Conservation (phyloP, 2,113 vertebrate species). For the Eublepharis macularius region DNA sequence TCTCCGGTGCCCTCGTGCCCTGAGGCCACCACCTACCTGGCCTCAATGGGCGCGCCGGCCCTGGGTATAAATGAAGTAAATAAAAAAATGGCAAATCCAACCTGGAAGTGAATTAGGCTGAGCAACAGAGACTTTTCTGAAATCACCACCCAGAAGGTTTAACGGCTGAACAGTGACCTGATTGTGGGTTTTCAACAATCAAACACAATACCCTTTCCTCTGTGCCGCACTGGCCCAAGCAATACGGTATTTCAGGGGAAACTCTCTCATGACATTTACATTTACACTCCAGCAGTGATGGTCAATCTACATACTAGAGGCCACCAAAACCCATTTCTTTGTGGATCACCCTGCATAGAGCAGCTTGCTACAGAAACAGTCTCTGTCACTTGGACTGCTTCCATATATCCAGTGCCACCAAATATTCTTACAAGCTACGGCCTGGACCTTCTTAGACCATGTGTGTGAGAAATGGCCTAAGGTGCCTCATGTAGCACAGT, state of each 20-base stretch:
- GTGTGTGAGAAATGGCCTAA: background rate
- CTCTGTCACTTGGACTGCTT: background rate
- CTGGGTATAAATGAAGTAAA: background rate
- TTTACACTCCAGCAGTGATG: background rate
- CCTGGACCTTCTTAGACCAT: no score
- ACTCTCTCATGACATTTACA: background rate
- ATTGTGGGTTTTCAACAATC: background rate
- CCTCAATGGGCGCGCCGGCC: no score
- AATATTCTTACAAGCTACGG: background rate
- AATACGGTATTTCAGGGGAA: background rate
- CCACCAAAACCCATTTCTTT: background rate
- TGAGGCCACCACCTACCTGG: no score
- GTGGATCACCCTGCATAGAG: background rate
- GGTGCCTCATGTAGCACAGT: no score
- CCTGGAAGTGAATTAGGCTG: background rate
- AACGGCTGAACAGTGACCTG: background rate
- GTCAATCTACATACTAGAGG: background rate
- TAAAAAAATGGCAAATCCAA: background rate
- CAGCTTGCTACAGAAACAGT: background rate
- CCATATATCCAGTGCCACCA: no score
- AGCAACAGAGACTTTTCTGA: background rate
- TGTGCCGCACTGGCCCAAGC: background rate
- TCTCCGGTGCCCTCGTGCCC: no score
- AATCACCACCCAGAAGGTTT: background rate
- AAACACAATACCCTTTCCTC: background rate